Evolutionary conservation across 2,797 vertebrate species (phyloP), one percentile per base, ranked within the genome.

Genomic region (Myotis pilosus): DNA sequence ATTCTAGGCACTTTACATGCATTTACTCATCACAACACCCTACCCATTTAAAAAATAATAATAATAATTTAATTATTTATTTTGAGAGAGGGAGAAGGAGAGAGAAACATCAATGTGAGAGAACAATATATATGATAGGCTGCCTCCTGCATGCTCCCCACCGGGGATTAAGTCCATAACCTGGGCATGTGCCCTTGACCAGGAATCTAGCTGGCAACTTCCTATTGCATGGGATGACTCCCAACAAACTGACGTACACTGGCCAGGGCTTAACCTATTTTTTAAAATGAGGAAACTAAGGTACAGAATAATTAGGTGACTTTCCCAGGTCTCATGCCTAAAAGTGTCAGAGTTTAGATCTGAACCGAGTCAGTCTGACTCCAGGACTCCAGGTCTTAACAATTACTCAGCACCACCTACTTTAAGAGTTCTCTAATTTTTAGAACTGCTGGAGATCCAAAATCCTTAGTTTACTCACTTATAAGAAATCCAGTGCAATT

Each of bases 201-300:
- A 33, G 62, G 62, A 33, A 66, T 66, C 62, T 64, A 64, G n/a
- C 62, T 33, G n/a, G 62, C 30, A 66, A 66, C 30, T 33, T 66
- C 62, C 62, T 17, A 19, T 16, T 33, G 62, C 16, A 8, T 9
- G n/a, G 62, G 62, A 19, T 17, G 30, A 66, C 62, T n/a, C 16
- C 62, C 62, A 66, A 66, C 30, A 62, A n/a, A 66, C 62, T 4
- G 62, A 66, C 7, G 3, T 19, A 66, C 16, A 33, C 62, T 66
- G 30, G 62, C 62, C 62, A 33, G 30, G 30, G 15, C n/a, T 55
- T 5, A 78, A 92, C 9, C 20, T 86, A 60, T 51, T 78, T 93
- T 93, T 90, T 71, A 87, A 91, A 92, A 75, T 38, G 51, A 88
- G n/a, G 28, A 92, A 87, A 76, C 41, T 74, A 53, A 86, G 9